phyloP scores from a whole-genome alignment of 2,797 vertebrate species.

The Todus mexicanus region DNA sequence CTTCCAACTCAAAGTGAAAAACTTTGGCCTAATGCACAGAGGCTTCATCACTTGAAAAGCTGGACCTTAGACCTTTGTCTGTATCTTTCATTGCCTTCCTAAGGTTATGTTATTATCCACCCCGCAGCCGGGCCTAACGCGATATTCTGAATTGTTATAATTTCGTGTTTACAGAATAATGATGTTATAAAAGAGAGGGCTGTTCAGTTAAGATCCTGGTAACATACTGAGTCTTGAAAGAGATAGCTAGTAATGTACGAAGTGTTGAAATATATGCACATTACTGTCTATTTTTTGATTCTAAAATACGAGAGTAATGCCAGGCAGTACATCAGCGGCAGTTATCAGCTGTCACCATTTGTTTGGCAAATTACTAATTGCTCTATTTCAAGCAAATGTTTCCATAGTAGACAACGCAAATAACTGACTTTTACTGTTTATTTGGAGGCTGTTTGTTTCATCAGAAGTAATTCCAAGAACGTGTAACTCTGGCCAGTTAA shows the following conservation, averaged over 20 bases:
- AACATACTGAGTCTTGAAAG: background rate
- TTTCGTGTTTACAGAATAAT: background rate
- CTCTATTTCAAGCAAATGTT: constrained; percentile 21
- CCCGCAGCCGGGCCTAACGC: fast-evolving
- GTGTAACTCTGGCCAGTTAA: background rate
- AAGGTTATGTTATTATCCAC: background rate
- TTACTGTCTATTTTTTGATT: background rate
- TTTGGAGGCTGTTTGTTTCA: constrained; percentile 13
- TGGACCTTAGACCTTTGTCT: background rate
- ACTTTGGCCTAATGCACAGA: background rate
- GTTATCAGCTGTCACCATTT: constrained; percentile 8
- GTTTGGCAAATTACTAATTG: constrained; percentile 21
- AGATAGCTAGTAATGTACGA: background rate
- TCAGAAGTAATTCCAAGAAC: background rate
- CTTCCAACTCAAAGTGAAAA: background rate
- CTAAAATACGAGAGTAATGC: background rate
- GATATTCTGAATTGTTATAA: background rate
- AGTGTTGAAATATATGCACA: background rate
- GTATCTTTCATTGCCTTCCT: background rate
- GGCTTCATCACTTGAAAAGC: background rate
- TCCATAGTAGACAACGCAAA: background rate
- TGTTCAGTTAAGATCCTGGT: constrained; percentile 8
- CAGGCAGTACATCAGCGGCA: background rate
- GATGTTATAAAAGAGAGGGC: background rate
- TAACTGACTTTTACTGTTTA: constrained; percentile 9